Evolutionary conservation across 2,797 vertebrate species (phyloP).

Genomic region (Mastacembelus armatus): DNA sequence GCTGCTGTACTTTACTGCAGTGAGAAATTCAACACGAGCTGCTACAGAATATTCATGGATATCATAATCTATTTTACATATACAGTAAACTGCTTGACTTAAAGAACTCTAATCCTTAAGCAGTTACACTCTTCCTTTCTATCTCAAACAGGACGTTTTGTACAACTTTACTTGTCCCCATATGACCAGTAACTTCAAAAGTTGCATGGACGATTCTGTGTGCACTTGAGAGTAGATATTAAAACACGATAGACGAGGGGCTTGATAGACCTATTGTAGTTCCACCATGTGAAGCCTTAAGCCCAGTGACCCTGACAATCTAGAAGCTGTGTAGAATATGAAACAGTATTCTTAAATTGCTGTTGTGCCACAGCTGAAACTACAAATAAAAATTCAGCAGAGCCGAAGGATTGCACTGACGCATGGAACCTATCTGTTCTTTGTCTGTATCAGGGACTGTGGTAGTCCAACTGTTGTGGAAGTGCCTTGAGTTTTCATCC

Average conservation of each 20-base stretch:
- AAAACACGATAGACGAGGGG: too few species aligned
- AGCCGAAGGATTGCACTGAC: slow-evolving; percentile 32
- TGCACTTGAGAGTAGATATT: neutral
- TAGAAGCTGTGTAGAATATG: slow-evolving; percentile 5
- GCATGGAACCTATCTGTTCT: slow-evolving; percentile 26
- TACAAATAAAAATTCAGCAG: slow-evolving; percentile 23
- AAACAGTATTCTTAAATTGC: slow-evolving; percentile 37
- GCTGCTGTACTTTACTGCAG: neutral
- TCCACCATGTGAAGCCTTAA: neutral
- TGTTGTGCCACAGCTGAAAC: neutral
- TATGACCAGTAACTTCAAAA: too few species aligned
- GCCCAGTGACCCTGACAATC: slow-evolving; percentile 19
- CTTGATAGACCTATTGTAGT: slow-evolving; percentile 10
- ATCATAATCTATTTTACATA: neutral
- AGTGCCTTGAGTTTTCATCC: slow-evolving; percentile 50
- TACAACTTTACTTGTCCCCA: too few species aligned
- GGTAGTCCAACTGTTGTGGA: slow-evolving; percentile 31
- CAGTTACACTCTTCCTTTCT: too few species aligned
- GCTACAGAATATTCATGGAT: neutral
- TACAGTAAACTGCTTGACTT: too few species aligned
- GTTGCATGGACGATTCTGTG: too few species aligned
- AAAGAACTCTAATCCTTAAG: too few species aligned
- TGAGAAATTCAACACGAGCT: neutral
- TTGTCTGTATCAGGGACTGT: slow-evolving; percentile 44
- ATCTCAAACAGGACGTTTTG: too few species aligned